A percentile compares a stretch with the other conserved stretches of the same genome.
phyloP scores from a whole-genome alignment of 1,140 invertebrate genomes.

The Phortica variegata region DNA sequence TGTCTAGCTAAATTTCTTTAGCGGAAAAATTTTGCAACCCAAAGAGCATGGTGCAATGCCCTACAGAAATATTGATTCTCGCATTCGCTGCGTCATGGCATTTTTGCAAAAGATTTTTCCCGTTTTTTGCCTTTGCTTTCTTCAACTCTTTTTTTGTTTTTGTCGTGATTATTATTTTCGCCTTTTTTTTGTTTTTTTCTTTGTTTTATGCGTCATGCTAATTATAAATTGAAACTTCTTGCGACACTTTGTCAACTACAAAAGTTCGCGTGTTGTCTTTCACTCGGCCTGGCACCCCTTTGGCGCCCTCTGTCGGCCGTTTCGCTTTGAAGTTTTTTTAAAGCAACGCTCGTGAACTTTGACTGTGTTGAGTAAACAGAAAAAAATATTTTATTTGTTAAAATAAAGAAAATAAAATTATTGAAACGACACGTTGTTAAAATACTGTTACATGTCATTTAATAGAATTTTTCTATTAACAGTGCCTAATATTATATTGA shows the following conservation, averaged over 20 bases:
- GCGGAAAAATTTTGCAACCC: too few species aligned
- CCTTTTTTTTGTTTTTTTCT: constrained; percentile 42
- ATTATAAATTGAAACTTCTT: constrained; percentile 53
- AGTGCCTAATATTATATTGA: too few species aligned
- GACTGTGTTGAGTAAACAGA: constrained; percentile 22
- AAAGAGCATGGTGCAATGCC: constrained; percentile 4
- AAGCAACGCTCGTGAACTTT: too few species aligned
- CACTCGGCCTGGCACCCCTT: background rate
- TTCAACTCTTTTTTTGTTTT: background rate
- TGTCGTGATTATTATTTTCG: constrained; percentile 39
- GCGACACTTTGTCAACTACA: constrained; percentile 51
- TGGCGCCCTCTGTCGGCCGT: constrained; percentile 6
- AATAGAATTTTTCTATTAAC: too few species aligned
- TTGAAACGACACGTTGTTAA: too few species aligned
- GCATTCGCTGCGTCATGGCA: constrained; percentile 2
- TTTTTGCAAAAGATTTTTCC: background rate
- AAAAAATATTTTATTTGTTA: too few species aligned
- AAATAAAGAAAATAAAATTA: too few species aligned
- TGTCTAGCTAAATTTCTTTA: background rate
- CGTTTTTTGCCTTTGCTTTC: background rate
- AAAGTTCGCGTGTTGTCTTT: constrained; percentile 9
- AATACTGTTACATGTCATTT: too few species aligned
- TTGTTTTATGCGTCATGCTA: constrained; percentile 51
- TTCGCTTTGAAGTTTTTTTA: constrained; percentile 32
- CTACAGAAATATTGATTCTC: constrained; percentile 49